phyloP scores from a whole-genome alignment of 2,797 vertebrate species.

The Columba guinea region DNA sequence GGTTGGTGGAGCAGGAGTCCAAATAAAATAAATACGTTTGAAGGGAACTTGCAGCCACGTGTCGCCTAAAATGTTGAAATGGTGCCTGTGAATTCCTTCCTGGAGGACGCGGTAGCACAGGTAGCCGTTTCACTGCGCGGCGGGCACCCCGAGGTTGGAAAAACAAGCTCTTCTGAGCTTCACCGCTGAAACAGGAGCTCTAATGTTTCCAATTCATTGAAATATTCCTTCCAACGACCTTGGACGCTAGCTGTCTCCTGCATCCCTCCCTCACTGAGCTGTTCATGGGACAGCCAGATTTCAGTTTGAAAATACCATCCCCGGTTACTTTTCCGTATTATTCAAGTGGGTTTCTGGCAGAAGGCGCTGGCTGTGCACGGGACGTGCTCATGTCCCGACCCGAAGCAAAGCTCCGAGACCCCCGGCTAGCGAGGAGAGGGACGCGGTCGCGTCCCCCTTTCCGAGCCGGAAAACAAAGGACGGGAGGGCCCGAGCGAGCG shows the following conservation, averaged over 20 bases:
- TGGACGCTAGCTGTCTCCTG: not conserved
- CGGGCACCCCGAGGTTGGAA: conserved; percentile 9
- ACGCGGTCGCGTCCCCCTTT: not conserved
- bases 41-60: conserved; percentile 41
- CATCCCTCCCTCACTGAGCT: not conserved
- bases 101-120: not conserved
- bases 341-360: not conserved
- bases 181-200: not conserved
- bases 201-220: not conserved
- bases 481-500: not conserved
- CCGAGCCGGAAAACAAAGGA: not conserved
- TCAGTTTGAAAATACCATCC: not conserved
- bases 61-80: conserved; percentile 31
- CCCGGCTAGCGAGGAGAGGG: not conserved
- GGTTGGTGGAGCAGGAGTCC: conserved; percentile 8
- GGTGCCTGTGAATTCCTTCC: conserved; percentile 30
- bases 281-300: not conserved
- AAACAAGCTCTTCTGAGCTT: not conserved
- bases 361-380: not conserved
- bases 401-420: not conserved
- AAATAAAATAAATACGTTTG: conserved; percentile 26
- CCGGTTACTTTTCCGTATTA: not conserved
- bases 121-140: not conserved
- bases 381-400: not conserved
- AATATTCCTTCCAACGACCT: not conserved